Conservation (phyloP, 2,888 invertebrate species). For the Drosophila kuntzei region DNA sequence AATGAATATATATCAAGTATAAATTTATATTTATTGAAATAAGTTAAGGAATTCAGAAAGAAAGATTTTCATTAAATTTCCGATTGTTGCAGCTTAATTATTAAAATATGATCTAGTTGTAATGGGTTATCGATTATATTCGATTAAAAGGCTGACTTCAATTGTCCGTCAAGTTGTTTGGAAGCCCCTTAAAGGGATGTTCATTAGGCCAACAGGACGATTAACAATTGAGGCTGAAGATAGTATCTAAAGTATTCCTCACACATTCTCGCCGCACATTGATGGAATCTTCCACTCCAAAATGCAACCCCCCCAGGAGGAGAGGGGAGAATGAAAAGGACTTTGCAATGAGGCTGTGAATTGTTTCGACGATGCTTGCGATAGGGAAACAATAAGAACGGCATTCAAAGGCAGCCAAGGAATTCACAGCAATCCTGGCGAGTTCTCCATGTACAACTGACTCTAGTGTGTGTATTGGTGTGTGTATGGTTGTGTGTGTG, state of each 20-base stretch:
- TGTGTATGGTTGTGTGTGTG: conserved; percentile 28
- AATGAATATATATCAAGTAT: no score
- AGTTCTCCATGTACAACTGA: conserved; percentile 16
- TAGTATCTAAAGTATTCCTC: conserved; percentile 40
- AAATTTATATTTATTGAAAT: no score
- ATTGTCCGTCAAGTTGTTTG: not conserved
- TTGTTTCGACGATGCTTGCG: conserved; percentile 55
- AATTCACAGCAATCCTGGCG: conserved; percentile 66
- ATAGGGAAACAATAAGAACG: conserved; percentile 68
- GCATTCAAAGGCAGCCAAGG: conserved; percentile 55
- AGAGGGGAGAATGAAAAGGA: not conserved
- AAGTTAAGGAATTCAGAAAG: no score
- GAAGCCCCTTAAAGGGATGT: conserved; percentile 17
- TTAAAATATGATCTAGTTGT: not conserved
- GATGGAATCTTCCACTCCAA: conserved; percentile 33
- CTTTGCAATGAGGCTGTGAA: conserved; percentile 40
- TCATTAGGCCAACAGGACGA: conserved; percentile 31
- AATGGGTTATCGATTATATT: conserved; percentile 7
- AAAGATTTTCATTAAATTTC: not conserved
- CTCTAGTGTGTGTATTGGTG: conserved; percentile 18
- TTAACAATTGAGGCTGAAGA: conserved; percentile 31
- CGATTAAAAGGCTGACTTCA: not conserved
- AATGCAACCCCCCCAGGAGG: conserved; percentile 21
- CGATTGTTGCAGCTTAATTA: not conserved
- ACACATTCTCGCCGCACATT: conserved; percentile 23